Percentiles rank a stretch among this genome's conserved stretches.
phyloP scores from a whole-genome alignment of 2,797 vertebrate genomes.

The Clamator glandarius region DNA sequence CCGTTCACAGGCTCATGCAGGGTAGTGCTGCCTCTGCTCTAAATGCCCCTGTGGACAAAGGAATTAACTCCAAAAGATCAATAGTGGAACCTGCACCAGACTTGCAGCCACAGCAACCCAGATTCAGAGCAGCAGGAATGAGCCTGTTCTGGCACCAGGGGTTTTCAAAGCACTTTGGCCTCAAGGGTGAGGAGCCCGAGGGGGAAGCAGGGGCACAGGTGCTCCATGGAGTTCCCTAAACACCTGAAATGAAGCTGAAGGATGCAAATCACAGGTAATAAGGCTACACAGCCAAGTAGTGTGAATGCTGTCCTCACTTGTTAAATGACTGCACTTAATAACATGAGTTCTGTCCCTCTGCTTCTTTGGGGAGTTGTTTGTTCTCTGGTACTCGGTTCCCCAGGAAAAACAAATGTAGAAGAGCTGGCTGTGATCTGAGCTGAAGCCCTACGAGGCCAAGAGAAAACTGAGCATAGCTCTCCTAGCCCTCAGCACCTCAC shows the following conservation, averaged over 20 bases:
- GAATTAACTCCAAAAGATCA: fast-evolving
- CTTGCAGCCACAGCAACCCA: not conserved
- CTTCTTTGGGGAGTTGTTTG: not conserved
- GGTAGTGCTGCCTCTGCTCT: not conserved
- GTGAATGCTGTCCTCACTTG: fast-evolving
- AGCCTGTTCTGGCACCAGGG: fast-evolving
- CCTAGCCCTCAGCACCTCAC: not conserved
- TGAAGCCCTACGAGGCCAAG: not conserved
- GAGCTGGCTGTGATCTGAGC: not conserved
- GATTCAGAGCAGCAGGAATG: not conserved
- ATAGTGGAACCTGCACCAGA: not conserved
- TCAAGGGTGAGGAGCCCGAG: not conserved
- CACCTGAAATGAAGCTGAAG: not conserved
- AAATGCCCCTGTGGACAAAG: not conserved
- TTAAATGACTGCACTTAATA: not conserved
- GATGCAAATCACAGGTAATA: not conserved
- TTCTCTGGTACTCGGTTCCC: not conserved
- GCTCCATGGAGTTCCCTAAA: not conserved
- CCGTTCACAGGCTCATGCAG: fast-evolving
- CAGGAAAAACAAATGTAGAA: fast-evolving
- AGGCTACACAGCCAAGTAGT: not conserved
- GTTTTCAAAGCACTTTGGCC: not conserved
- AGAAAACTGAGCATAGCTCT: fast-evolving
- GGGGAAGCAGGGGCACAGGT: not conserved
- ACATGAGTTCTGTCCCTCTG: fast-evolving